Percentiles rank a stretch among this genome's conserved stretches.
Conservation (phyloP, 2,797 vertebrate species). For the Macroramphosus scolopax region DNA sequence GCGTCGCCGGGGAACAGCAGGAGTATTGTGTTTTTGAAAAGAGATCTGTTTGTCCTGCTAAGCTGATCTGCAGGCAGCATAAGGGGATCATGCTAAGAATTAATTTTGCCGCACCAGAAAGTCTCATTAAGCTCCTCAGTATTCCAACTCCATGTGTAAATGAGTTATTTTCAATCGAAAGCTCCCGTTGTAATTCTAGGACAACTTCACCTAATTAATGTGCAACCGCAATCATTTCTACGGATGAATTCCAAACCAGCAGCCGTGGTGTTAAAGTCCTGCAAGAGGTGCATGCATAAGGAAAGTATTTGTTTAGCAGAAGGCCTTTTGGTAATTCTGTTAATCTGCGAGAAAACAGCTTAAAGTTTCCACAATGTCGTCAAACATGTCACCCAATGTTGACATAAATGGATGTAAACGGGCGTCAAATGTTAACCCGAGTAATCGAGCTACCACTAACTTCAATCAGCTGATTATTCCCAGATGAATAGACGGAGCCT, state of each 20-base stretch:
- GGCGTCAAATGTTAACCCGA: background rate
- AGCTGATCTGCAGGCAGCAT: conserved; percentile 52
- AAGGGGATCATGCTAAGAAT: conserved; percentile 39
- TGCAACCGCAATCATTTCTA: no score
- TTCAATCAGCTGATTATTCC: background rate
- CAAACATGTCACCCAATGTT: conserved; percentile 3
- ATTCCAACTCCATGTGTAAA: conserved; percentile 30
- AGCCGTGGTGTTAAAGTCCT: conserved; percentile 1
- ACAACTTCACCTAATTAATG: no score
- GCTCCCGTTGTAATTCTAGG: background rate
- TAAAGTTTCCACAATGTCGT: conserved; percentile 5
- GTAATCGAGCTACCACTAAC: background rate
- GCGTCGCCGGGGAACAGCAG: conserved; percentile 37
- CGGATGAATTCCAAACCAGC: background rate
- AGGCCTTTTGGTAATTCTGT: conserved; percentile 5
- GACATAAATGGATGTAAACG: background rate
- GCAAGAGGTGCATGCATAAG: conserved; percentile 4
- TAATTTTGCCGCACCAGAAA: conserved; percentile 37
- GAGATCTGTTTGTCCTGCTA: conserved; percentile 59
- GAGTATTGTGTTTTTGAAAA: conserved; percentile 45
- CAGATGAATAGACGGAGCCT: no score
- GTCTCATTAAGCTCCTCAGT: conserved; percentile 51
- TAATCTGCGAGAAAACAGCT: conserved; percentile 11
- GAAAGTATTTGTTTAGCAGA: conserved; percentile 21
- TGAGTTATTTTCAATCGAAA: conserved; percentile 1